Evolutionary conservation across 2,113 vertebrate species (phyloP), one percentile per base, ranked within the genome.

Genomic region (Archocentrus centrarchus): DNA sequence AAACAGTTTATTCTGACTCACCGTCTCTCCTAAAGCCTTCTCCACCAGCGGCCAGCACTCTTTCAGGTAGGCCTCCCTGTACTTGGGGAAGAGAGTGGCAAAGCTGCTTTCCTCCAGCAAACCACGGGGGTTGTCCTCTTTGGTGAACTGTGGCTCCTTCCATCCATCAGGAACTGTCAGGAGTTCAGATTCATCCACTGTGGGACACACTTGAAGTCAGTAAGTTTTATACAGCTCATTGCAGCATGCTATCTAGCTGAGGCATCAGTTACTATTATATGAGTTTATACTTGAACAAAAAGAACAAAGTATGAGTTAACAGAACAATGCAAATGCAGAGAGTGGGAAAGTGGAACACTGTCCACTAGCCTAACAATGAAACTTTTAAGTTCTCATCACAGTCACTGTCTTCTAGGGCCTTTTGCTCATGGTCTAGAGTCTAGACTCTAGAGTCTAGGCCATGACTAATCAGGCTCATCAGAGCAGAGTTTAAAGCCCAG

Each of bases 51-150:
- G 97, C 98, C 98, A 99, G 91, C 98, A 99, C 83, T 99, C 98
- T 60, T 97, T 99, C 92, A 99, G 88, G 80, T 99, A 99, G 0
- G 96, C 97, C 85, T 99, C 98, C 93, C 98, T 97, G 30, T 99
- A 99, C 62, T 99, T 99, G 0, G 98, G 98, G 78, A 99, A 99
- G 6, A 99, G 95, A 0, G 98, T 99, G 30, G 98, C 98, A 83
- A 99, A 99, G 90, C 97, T 99, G 96, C 98, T 99, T 88, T 99
- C 98, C 81, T 99, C 98, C 94, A 99, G 86, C 20, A 99, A 92
- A 5, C 98, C 98, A 11, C 90, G 96, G 15, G 97, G 97, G 77
- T 99, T 99, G 94, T 99, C 97, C 0, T 97, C 97, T 87, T 89
- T 96, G 10, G 93, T 96, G 91, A 99, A 99, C 0, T 90, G 1